phyloP scores from a whole-genome alignment of 2,113 vertebrate species.

The Calidris pugnax region DNA sequence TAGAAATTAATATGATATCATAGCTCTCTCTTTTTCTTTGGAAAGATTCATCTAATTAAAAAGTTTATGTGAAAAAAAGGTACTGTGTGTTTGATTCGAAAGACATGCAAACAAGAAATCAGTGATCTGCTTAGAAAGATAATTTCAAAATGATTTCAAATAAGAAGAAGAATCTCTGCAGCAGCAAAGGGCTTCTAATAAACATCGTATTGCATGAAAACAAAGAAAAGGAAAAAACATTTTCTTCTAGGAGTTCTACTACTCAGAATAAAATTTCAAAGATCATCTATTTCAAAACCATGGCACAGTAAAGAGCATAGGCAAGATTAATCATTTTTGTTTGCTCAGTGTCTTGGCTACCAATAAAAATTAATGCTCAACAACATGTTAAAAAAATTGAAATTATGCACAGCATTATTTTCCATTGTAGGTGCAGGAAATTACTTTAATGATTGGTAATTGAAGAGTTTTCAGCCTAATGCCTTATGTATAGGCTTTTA shows the following conservation, averaged over 20 bases:
- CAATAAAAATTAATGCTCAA: not conserved
- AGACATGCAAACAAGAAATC: not conserved
- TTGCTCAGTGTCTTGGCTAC: not conserved
- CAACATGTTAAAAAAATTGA: not conserved
- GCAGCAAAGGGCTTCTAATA: not conserved
- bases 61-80: not conserved
- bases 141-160: not conserved
- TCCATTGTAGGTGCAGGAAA: not conserved
- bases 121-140: not conserved
- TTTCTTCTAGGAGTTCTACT: not conserved
- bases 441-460: not conserved
- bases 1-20: not conserved
- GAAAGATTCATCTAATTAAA: not conserved
- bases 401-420: not conserved
- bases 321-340: not conserved
- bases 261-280: not conserved
- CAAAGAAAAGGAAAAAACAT: not conserved
- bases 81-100: not conserved
- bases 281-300: not conserved
- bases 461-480: not conserved
- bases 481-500: not conserved
- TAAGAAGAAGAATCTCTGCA: not conserved
- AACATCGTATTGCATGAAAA: not conserved
- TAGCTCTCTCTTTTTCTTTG: not conserved
- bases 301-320: not conserved